These are phyloP conservation scores for Macrosiphum euphorbiae DNA, from an alignment of 2,888 invertebrate genomes.

Conservation along the genomic window DNA sequence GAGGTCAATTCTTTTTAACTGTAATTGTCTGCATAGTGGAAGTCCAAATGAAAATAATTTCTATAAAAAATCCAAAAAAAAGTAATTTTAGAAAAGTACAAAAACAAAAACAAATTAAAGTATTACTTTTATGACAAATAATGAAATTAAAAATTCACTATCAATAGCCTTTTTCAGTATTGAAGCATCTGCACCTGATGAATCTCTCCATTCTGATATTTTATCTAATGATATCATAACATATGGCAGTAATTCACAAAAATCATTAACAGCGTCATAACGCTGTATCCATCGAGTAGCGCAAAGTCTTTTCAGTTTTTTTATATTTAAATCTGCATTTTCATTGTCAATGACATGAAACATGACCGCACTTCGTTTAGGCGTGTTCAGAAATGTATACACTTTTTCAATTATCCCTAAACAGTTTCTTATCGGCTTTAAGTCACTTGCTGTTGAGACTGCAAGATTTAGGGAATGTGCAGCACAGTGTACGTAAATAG, in stretches of 20 bases:
- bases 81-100: neutral
- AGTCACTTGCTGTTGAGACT: neutral
- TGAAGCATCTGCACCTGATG: neutral
- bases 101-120: neutral
- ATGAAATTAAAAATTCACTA: slow-evolving; percentile 46
- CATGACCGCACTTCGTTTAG: slow-evolving; percentile 27
- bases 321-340: slow-evolving; percentile 31
- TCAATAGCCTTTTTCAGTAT: slow-evolving; percentile 4
- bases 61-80: slow-evolving; percentile 23
- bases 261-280: slow-evolving; percentile 40
- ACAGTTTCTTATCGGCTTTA: slow-evolving; percentile 36
- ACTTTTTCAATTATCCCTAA: slow-evolving; percentile 31
- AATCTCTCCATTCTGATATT: slow-evolving; percentile 10
- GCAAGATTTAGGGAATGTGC: slow-evolving; percentile 54
- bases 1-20: slow-evolving; percentile 37
- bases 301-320: slow-evolving; percentile 46
- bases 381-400: slow-evolving; percentile 45
- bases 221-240: neutral
- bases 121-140: slow-evolving; percentile 25
- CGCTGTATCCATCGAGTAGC: slow-evolving; percentile 31
- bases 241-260: neutral
- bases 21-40: slow-evolving; percentile 42
- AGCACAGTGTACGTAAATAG: slow-evolving; percentile 48
- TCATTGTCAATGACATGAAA: slow-evolving; percentile 27
- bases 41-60: slow-evolving; percentile 48